Evolutionary conservation across 2,113 vertebrate species (phyloP).

Genomic region (Eleginops maclovinus): DNA sequence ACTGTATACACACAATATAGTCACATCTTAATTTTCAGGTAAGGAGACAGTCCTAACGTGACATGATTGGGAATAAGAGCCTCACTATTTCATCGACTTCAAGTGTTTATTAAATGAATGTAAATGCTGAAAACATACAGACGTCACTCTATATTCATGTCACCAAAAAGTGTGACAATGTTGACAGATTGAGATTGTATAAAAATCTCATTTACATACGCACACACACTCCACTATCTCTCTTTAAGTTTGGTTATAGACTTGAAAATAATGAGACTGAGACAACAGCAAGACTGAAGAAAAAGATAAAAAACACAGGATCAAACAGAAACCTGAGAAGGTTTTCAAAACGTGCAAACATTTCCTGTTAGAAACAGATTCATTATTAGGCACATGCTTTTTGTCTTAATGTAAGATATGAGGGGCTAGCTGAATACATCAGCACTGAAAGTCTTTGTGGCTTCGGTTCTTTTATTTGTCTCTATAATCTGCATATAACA

Average conservation of each 20-base stretch:
- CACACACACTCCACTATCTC: slow-evolving; percentile 78
- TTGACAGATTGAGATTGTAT: neutral
- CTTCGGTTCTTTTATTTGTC: neutral
- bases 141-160: neutral
- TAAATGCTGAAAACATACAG: neutral
- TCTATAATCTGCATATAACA: neutral
- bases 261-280: slow-evolving; percentile 61
- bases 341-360: neutral
- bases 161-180: neutral
- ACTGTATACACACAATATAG: slow-evolving; percentile 6
- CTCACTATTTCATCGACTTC: neutral
- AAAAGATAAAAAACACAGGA: neutral
- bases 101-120: neutral
- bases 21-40: neutral
- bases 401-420: slow-evolving; percentile 6
- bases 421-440: neutral
- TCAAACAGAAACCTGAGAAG: neutral
- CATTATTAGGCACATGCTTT: neutral
- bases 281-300: neutral
- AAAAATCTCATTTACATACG: slow-evolving; percentile 61
- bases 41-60: slow-evolving; percentile 2
- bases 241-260: slow-evolving; percentile 75
- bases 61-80: slow-evolving; percentile 15
- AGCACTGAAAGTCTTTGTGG: neutral
- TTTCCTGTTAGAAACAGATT: neutral